phyloP scores from a whole-genome alignment of 2,888 invertebrate genomes.

The Rhimphoctona megacephalus region DNA sequence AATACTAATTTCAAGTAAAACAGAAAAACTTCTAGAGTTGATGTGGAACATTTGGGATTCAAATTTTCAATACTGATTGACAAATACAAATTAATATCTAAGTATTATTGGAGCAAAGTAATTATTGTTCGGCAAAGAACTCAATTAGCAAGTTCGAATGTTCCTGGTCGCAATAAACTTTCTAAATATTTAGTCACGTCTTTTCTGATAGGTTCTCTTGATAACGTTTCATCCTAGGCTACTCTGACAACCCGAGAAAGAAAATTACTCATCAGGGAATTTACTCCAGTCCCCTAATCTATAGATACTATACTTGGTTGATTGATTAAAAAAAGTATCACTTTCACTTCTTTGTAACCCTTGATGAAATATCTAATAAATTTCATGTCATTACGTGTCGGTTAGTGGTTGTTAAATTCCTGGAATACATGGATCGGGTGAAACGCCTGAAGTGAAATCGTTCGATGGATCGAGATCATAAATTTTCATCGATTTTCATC shows the following conservation, averaged over 20 bases:
- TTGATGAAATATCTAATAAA: constrained; percentile 28
- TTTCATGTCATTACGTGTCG: not conserved
- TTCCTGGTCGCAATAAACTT: not conserved
- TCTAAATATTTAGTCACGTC: not conserved
- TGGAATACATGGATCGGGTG: not conserved
- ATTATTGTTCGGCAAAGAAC: not conserved
- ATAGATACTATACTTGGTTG: not conserved
- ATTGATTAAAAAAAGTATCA: constrained; percentile 21
- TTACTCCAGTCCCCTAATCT: not conserved
- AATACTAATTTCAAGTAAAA: not conserved
- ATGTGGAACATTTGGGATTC: not conserved
- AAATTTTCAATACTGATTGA: not conserved
- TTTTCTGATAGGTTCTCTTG: not conserved
- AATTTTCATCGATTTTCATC: constrained; percentile 44
- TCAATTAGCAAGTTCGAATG: not conserved
- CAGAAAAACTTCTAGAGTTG: not conserved
- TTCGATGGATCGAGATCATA: constrained; percentile 17
- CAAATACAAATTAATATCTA: not conserved
- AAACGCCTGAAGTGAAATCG: not conserved
- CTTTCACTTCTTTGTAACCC: constrained; percentile 1
- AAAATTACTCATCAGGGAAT: not conserved
- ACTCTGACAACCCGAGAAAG: not conserved
- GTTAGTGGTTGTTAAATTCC: constrained; percentile 18
- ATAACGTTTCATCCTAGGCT: not conserved
- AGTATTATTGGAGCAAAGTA: not conserved